Evolutionary conservation across 1,140 invertebrate species (phyloP), one percentile per base, ranked within the genome.

Genomic region (Ceratosolen fusciceps): DNA sequence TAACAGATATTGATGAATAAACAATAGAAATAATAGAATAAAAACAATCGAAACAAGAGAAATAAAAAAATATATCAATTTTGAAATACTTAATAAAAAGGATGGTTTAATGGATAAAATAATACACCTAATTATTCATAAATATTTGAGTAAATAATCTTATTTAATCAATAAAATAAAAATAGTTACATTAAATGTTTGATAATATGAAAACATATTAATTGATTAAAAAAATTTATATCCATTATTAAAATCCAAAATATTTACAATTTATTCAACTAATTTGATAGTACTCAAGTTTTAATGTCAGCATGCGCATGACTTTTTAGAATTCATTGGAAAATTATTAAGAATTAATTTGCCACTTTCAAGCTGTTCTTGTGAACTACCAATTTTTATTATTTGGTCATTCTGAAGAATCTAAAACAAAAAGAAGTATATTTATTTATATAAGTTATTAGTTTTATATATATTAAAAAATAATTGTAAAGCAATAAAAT

Each of bases 321-420:
- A 91, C 83, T 93, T 93, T 84, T 90, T 91, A 72, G 90, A 89
- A 49, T 83, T 84, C 19, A 88, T 89, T 68, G 92, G 90, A 71
- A 92, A 91, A 82, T 92, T 92, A 82, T 92, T 93, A 52, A 94
- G 86, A 34, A 92, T 91, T 81, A 94, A 93, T 85, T 91, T 92
- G 16, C 94, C 93, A 29, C 88, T 91, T 79, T 94, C 93, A 52
- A 85, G 90, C 82, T 88, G 88, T 29, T 89, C 88, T 81, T 89
- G 88, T 47, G 91, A 90, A 79, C 93, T 93, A 84, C 90, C 92
- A 70, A 91, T 93, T 83, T 92, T 93, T 83, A 94, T 92, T 71
- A 94, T 86, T 87, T 93, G 93, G 85, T 94, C 93, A 83, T 94
- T 94, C 84, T 94, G 91, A 71, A 94, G 91, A 86, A 94, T 94